phyloP scores from a whole-genome alignment of 2,888 invertebrate species.

The Nipponacmea schrenckii region DNA sequence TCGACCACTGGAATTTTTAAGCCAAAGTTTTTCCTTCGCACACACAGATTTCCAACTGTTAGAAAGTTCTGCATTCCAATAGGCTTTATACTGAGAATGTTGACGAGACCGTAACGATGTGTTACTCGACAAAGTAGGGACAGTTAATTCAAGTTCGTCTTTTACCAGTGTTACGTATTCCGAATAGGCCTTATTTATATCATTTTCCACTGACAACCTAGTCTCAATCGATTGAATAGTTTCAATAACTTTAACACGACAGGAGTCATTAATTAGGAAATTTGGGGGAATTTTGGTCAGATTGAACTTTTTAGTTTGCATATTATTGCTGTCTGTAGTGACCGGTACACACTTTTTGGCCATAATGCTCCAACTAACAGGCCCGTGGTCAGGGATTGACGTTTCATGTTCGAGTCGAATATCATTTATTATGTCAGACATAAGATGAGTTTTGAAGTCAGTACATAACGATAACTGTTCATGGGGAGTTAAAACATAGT shows the following conservation, averaged over 20 bases:
- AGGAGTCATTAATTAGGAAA: too few relatives aligned
- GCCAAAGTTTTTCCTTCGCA: constrained; percentile 1
- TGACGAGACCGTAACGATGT: neutral
- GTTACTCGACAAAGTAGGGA: neutral
- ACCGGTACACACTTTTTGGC: too few relatives aligned
- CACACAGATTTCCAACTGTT: neutral
- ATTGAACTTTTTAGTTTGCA: too few relatives aligned
- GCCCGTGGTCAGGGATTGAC: neutral
- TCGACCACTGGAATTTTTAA: neutral
- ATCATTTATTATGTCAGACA: neutral
- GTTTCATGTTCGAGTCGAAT: neutral
- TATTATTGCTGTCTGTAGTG: too few relatives aligned
- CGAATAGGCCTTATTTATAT: neutral
- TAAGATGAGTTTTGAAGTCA: neutral
- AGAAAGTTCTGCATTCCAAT: too few relatives aligned
- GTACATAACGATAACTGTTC: neutral
- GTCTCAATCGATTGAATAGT: too few relatives aligned
- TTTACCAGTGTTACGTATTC: neutral
- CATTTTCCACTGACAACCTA: too few relatives aligned
- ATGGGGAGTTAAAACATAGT: neutral
- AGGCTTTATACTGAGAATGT: neutral
- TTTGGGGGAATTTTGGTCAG: too few relatives aligned
- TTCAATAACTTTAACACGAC: too few relatives aligned
- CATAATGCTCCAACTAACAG: neutral
- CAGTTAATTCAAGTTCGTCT: neutral